Evolutionary conservation across 2,888 invertebrate species (phyloP), one percentile per base, ranked within the genome.

Genomic region (Ganaspis brasiliensis): DNA sequence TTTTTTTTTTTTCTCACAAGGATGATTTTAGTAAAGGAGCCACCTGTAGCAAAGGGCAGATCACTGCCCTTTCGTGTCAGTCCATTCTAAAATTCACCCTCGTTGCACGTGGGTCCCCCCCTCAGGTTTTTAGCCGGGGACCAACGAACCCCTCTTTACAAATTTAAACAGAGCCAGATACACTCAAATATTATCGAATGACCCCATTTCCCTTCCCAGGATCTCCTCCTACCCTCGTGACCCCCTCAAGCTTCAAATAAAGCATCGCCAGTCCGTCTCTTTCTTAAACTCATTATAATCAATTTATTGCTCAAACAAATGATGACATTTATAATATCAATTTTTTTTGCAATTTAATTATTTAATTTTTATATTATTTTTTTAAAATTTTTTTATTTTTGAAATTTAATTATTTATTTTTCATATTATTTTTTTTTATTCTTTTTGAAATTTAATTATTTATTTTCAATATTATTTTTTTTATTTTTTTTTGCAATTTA

Each of bases 131-230:
- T 75, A 55, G 73, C 45, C 21, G 31, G 37, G 70, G 73, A 59
- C 55, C 74, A 71, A 72, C 75, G 80, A 79, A 31, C 79, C 82
- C 81, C 73, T 79, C 74, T 71, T 80, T 49, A 21, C 49, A 37
- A 70, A 70, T 70, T 79, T 74, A 73, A 81, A 79, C 76, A 79
- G 16, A 63, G 71, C 73, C 45, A 57, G 24, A 74, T 56, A 74
- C 16, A 52, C 55, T 24, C 35, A 52, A 52, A 52, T 52, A 19
- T 83, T 84, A 84, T 81, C 81, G 84, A 80, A 85, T 88, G 90
- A 90, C 89, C 89, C 81, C 86, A 85, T 90, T 90, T 90, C 89
- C 89, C 87, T 88, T 89, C 89, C 83, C 89, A 87, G 86, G 88
- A 88, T 88, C 88, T 85, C 83, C 82, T 21, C 26, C 24, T 45